Evolutionary conservation across 2,888 invertebrate species (phyloP).

Genomic region (Folsomia candida): DNA sequence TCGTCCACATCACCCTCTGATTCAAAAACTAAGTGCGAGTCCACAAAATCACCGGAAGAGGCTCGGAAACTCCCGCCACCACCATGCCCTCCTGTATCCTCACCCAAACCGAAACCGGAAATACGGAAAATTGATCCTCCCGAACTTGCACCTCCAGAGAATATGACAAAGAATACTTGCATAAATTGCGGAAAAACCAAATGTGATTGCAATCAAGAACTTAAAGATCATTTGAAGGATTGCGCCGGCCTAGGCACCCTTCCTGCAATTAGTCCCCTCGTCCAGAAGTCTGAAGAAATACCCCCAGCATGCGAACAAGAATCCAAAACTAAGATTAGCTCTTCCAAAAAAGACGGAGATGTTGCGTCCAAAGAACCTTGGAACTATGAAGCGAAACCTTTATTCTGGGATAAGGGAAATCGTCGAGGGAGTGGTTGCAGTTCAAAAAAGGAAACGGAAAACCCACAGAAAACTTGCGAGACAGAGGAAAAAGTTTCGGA

Average conservation of each 20-base stretch:
- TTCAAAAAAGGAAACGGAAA: neutral
- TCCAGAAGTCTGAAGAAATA: neutral
- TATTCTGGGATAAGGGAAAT: neutral
- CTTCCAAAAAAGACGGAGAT: neutral
- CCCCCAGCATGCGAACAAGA: neutral
- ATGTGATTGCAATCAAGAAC: constrained; percentile 1
- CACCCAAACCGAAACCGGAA: neutral
- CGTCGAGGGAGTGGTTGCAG: neutral
- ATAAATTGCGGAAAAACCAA: neutral
- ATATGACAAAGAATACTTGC: neutral
- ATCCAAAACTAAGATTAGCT: neutral
- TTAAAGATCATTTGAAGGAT: neutral
- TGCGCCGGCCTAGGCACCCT: neutral
- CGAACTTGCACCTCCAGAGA: neutral
- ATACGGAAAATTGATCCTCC: neutral
- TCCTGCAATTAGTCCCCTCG: neutral
- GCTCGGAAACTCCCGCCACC: neutral
- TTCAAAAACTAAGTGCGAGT: neutral
- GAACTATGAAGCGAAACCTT: neutral
- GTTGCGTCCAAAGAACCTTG: neutral
- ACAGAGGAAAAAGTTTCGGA: neutral
- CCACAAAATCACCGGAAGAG: neutral
- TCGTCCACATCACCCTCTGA: neutral
- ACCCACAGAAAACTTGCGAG: neutral
- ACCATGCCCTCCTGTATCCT: constrained; percentile 1